Percentiles rank a stretch among this genome's conserved stretches.
phyloP scores from a whole-genome alignment of 2,888 invertebrate species.

The Oxyscelio sp. region DNA sequence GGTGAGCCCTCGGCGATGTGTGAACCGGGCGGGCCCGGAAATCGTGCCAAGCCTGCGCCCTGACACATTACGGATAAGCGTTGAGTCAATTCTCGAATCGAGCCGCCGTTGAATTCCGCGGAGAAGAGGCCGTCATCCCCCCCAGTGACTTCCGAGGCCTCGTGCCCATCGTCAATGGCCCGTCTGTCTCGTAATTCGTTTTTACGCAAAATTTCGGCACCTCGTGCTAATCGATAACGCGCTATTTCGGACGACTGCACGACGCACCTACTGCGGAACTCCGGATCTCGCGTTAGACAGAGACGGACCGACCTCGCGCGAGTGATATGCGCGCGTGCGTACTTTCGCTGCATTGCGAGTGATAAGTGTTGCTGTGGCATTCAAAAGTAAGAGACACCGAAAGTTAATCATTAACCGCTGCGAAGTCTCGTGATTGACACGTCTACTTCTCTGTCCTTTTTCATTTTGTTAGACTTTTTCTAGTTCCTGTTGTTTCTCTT shows the following conservation, averaged over 20 bases:
- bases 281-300: constrained; percentile 39
- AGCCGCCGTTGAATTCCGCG: constrained; percentile 61
- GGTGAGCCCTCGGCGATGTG: too few species aligned
- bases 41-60: constrained; percentile 73
- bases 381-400: constrained; percentile 53
- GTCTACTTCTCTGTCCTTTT: neutral
- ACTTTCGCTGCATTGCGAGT: constrained; percentile 61
- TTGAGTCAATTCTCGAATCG: constrained; percentile 62
- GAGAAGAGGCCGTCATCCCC: constrained; percentile 53
- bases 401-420: constrained; percentile 37
- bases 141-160: constrained; percentile 64
- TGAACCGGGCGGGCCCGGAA: constrained; percentile 55
- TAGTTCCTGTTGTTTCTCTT: neutral
- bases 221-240: constrained; percentile 54
- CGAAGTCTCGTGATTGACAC: neutral
- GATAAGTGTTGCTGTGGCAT: constrained; percentile 58
- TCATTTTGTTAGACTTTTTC: constrained; percentile 1
- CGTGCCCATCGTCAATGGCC: constrained; percentile 55
- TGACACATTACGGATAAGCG: constrained; percentile 35
- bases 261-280: constrained; percentile 50
- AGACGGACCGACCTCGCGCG: constrained; percentile 27
- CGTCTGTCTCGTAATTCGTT: constrained; percentile 37
- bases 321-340: constrained; percentile 70
- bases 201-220: constrained; percentile 44
- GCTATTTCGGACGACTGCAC: constrained; percentile 51